Evolutionary conservation across 1,140 invertebrate species (phyloP).

Genomic region (Cotesia vestalis): DNA sequence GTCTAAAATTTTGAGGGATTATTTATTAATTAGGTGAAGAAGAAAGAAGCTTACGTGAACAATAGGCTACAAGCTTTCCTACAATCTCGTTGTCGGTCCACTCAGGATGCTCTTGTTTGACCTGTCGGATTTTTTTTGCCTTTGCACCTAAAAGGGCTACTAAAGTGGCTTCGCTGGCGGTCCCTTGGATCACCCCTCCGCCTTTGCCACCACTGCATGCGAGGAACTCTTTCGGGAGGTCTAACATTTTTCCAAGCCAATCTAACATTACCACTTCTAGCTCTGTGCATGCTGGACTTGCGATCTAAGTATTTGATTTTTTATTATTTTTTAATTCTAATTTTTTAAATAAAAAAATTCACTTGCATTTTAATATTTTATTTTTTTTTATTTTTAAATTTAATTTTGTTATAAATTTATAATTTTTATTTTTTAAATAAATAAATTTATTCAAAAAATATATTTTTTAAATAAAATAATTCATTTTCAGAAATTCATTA

Average conservation of each 20-base stretch:
- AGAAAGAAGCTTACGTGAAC: conserved; percentile 70
- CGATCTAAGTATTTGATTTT: conserved; percentile 72
- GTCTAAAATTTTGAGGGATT: not conserved
- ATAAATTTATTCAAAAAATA: not conserved
- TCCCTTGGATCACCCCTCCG: conserved; percentile 93
- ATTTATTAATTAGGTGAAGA: conserved; percentile 5
- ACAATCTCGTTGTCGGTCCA: conserved; percentile 86
- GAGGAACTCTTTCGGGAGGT: conserved; percentile 89
- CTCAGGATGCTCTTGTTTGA: conserved; percentile 78
- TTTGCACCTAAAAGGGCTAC: conserved; percentile 92
- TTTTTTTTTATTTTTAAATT: too few relatives aligned
- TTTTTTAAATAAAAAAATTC: not conserved
- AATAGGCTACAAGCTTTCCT: conserved; percentile 88
- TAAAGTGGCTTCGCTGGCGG: conserved; percentile 87
- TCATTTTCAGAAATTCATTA: too few relatives aligned
- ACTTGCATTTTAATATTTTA: too few relatives aligned
- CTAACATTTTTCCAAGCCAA: conserved; percentile 96
- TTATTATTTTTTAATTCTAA: not conserved
- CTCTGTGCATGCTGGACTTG: conserved; percentile 97
- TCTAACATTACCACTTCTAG: conserved; percentile 96
- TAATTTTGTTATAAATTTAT: too few relatives aligned
- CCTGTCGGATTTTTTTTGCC: conserved; percentile 75
- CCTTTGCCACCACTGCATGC: conserved; percentile 81
- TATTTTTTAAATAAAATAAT: too few relatives aligned
- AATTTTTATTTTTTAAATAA: conserved; percentile 9